Evolutionary conservation across 2,797 vertebrate genomes (phyloP), one percentile per base, ranked within the genome.

Genomic region (Enteromius radiatus): DNA sequence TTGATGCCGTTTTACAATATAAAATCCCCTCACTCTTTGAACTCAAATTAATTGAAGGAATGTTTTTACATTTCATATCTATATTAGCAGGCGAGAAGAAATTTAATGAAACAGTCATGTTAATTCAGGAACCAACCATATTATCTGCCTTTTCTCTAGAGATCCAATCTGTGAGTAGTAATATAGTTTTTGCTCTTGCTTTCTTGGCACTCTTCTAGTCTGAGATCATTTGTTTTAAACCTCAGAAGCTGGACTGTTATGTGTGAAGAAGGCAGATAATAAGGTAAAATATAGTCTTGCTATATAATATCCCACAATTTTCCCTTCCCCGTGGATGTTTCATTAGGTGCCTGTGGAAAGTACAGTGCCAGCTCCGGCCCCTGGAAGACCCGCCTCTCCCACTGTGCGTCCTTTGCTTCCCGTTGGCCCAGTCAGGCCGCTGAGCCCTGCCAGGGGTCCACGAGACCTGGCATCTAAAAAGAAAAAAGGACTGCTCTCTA

Each of bases 401-500:
- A 96, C 97, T 75, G 96, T 93, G 69, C 96, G 96, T 77, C 96
- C 97, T 86, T 81, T 87, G 36, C 96, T 97, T 86, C 94, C 96
- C 87, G 96, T 95, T 86, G 96, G 96, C 89, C 96, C 97, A 86
- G 95, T 96, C 95, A 95, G 96, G 91, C 91, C 91, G 76, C 89
- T 93, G 78, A 95, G 93, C 84, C 93, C 93, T 0, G 84, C 90
- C 0, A 91, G 93, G 88, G 91, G 84, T 65, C 90, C 91, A 9
- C 96, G 96, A 92, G 97, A 97, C 88, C 91, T 97, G 92, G 88
- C 96, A 73, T 97, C 96, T 92, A 98, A 96, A 95, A 99, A 98
- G 95, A 99, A 97, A 95, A 99, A 98, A 93, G 97, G 98, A 93
- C 95, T 99, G 73, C 96, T 99, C 86, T 98, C 97, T 89, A 99